A percentile compares a stretch with the other conserved stretches of the same genome.
These are phyloP conservation scores for Monomorium pharaonis DNA, from an alignment of 1,140 invertebrate species.

Conservation along the genomic window DNA sequence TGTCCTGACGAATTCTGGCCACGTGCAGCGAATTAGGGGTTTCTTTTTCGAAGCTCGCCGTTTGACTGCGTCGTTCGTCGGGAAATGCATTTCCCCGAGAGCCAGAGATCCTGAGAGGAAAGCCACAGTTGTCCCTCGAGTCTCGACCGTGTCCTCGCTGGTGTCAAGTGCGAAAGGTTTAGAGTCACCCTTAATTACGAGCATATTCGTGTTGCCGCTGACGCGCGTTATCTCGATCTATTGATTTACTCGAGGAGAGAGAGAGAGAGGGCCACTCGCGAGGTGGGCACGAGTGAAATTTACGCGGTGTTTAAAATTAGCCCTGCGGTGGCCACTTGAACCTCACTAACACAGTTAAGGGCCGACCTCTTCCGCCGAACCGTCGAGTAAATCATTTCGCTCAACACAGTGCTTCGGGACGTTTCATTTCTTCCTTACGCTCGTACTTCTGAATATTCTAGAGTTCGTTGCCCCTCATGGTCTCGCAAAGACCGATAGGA, in stretches of 20 bases:
- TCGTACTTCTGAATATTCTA: not conserved
- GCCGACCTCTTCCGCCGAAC: conserved; percentile 20
- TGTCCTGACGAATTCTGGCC: not conserved
- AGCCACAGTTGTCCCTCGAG: not conserved
- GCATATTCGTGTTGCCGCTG: not conserved
- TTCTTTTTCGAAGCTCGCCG: too few species aligned
- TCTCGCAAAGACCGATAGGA: not conserved
- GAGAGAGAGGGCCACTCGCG: too few species aligned
- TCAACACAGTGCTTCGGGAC: conserved; percentile 7
- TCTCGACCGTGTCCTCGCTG: too few species aligned
- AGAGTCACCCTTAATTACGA: not conserved
- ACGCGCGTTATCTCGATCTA: not conserved
- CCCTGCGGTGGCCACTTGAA: conserved; percentile 21
- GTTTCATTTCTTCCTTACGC: not conserved
- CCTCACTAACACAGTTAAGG: conserved; percentile 29
- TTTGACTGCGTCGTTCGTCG: not conserved
- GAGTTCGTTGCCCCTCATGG: not conserved
- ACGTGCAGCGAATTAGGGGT: too few species aligned
- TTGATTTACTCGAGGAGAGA: not conserved
- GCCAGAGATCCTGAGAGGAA: not conserved
- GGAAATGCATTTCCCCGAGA: not conserved
- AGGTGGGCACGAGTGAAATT: not conserved
- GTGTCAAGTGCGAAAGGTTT: not conserved
- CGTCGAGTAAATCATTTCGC: conserved; percentile 38
- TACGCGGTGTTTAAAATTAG: conserved; percentile 47